phyloP scores from a whole-genome alignment of 2,113 vertebrate genomes.

The Bungarus multicinctus region DNA sequence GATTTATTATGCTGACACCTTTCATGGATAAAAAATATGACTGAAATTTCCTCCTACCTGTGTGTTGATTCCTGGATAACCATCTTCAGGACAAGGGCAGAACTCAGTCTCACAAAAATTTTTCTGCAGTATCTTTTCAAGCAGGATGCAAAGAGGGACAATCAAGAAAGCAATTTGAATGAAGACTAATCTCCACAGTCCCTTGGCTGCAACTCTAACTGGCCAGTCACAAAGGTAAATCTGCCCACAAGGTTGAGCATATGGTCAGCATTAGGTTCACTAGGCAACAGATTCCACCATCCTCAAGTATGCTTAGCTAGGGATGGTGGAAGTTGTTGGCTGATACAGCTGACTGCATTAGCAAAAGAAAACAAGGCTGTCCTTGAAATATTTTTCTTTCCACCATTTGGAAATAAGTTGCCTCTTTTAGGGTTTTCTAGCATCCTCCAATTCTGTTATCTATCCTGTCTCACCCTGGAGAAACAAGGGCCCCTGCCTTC shows the following conservation, averaged over 20 bases:
- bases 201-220: not conserved
- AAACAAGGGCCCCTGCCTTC: not conserved
- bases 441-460: not conserved
- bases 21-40: not conserved
- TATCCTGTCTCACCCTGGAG: not conserved
- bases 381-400: not conserved
- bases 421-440: not conserved
- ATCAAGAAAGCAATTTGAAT: not conserved
- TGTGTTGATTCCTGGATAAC: not conserved
- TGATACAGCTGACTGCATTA: not conserved
- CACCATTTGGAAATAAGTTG: not conserved
- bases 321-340: not conserved
- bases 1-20: not conserved
- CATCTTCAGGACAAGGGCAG: not conserved
- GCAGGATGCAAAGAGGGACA: not conserved
- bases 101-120: not conserved
- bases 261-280: not conserved
- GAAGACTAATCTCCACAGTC: not conserved
- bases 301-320: not conserved
- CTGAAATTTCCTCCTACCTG: not conserved
- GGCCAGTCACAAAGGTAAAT: not conserved
- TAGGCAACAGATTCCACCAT: not conserved
- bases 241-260: not conserved
- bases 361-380: not conserved
- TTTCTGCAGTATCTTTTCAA: not conserved